Percentiles rank a stretch among this genome's conserved stretches.
Evolutionary conservation across 2,797 vertebrate species (phyloP).

Genomic region (Neostethus bicornis): DNA sequence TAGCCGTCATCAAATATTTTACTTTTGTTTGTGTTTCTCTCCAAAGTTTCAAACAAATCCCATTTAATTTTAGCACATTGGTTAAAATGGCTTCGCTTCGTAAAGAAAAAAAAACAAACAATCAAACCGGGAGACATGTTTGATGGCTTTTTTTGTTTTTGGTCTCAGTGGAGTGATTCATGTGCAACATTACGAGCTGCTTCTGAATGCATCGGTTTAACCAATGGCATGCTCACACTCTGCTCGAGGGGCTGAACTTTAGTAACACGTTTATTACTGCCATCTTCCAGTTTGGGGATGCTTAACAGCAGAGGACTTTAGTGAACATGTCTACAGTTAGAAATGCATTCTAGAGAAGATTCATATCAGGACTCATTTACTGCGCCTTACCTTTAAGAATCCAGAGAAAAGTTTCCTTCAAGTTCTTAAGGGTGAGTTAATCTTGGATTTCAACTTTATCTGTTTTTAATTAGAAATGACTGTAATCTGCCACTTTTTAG

Average conservation of each 20-base stretch:
- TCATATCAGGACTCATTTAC: background rate
- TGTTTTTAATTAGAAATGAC: constrained; percentile 17
- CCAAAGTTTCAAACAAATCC: background rate
- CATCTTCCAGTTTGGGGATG: constrained; percentile 36
- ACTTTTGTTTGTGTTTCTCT: background rate
- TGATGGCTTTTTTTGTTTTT: too few relatives aligned
- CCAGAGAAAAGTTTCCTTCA: constrained; percentile 48
- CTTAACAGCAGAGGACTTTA: constrained; percentile 33
- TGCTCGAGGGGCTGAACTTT: constrained; percentile 49
- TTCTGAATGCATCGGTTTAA: constrained; percentile 60
- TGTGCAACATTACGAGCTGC: constrained; percentile 33
- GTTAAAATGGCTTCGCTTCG: background rate
- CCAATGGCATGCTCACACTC: constrained; percentile 32
- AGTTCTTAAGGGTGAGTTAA: constrained; percentile 69
- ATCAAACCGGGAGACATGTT: background rate
- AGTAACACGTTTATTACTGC: constrained; percentile 14
- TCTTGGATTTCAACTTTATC: constrained; percentile 14
- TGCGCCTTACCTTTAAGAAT: constrained; percentile 6
- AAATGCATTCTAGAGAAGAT: constrained; percentile 13
- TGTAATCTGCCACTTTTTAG: constrained; percentile 37
- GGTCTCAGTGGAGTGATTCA: background rate
- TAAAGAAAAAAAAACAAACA: background rate
- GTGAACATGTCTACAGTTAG: constrained; percentile 12
- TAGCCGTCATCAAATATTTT: background rate
- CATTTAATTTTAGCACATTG: background rate